Evolutionary conservation across 2,113 vertebrate genomes (phyloP), one percentile per base, ranked within the genome.

Genomic region (Zootoca vivipara): DNA sequence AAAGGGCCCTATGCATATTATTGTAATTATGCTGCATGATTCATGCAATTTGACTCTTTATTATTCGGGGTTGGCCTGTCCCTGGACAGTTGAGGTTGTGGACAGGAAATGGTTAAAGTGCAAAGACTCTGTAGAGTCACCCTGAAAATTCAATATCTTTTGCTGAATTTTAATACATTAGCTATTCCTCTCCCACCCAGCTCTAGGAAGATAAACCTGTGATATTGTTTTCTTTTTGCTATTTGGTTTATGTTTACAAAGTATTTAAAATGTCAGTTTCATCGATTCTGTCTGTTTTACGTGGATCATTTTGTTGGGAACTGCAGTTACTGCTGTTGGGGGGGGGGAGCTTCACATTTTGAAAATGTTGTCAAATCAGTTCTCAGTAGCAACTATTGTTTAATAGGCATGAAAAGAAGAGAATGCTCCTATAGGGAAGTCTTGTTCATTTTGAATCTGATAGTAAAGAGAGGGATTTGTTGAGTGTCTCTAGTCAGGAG

Each of bases 371-470:
- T 20, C 58, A 62, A 46, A 85, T 30, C 42, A 56, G 3, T 35
- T 62, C 74, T 85, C 62, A 58, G 33, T 72, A 62, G 28, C 4
- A 18, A 30, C 52, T 74, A 33, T 20, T 85, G 82, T 83, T 69
- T 83, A 83, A 70, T 40, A 70, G 33, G 70, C 74, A 16, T 85
- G 58, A 24, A 74, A 74, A 85, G 35, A 73, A 73, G 82, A 84
- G 46, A 58, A 7, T 20, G 64, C 67, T 84, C 20, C n/a, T 84
- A 22, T 20, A 73, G 83, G 56, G 33, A 7, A 84, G 20, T n/a
- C 46, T 24, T 85, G 33, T 74, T 85, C 46, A 62, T 85, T 74
- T 85, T 85, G 24, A 85, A 85, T 75, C 52, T 40, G 33, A 62
- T 38, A 64, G 40, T 85, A 77, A 77, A 77, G 13, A 64, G 16